Percentiles rank a stretch among this genome's conserved stretches.
phyloP scores from a whole-genome alignment of 2,888 invertebrate genomes.

The Spodoptera exigua region DNA sequence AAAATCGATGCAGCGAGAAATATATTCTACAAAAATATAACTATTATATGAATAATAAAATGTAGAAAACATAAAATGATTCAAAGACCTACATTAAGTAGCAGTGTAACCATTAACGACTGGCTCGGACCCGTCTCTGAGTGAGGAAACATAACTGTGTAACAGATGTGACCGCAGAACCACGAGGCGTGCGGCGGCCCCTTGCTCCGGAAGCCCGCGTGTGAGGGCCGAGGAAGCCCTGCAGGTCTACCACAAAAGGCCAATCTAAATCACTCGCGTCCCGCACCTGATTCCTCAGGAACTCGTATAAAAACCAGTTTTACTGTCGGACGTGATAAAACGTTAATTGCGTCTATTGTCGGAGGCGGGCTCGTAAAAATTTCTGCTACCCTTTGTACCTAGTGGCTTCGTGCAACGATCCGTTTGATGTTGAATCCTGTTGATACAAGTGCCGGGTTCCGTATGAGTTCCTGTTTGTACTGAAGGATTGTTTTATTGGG shows the following conservation, averaged over 20 bases:
- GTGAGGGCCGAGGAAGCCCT: constrained; percentile 7
- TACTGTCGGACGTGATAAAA: constrained; percentile 63
- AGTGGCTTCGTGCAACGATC: constrained; percentile 8
- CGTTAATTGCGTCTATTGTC: constrained; percentile 68
- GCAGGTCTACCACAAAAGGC: constrained; percentile 46
- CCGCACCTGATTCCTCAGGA: constrained; percentile 42
- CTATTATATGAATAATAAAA: too few species aligned
- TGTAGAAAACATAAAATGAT: too few species aligned
- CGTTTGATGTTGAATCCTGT: constrained; percentile 54
- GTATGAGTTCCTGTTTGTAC: constrained; percentile 12
- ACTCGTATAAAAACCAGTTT: constrained; percentile 58
- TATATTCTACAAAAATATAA: too few species aligned
- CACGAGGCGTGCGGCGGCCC: constrained; percentile 8
- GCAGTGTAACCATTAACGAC: too few species aligned
- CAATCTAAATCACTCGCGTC: constrained; percentile 49
- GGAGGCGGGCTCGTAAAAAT: constrained; percentile 63
- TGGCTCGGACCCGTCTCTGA: too few species aligned
- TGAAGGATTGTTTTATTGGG: constrained; percentile 33
- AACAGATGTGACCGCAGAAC: constrained; percentile 15
- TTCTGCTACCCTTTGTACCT: constrained; percentile 54
- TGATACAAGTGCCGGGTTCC: constrained; percentile 38
- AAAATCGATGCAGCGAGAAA: too few species aligned
- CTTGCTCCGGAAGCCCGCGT: constrained; percentile 36
- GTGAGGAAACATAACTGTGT: constrained; percentile 11
- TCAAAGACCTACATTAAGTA: too few species aligned